Conservation (phyloP, 2,888 invertebrate species). For the Drosophila antonietae region DNA sequence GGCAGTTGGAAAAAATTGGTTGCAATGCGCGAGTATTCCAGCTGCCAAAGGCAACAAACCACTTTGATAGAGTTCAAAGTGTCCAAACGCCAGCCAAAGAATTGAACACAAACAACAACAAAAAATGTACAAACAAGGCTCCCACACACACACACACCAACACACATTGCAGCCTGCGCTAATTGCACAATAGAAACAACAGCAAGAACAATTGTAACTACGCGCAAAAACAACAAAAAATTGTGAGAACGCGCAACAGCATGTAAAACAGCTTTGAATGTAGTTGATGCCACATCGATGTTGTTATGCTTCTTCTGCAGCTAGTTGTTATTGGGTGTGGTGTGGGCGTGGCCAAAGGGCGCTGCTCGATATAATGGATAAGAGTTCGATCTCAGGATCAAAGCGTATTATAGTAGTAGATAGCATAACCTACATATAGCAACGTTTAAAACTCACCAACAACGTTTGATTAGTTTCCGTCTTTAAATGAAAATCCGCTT, state of each 20-base stretch:
- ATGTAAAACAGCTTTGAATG: constrained; percentile 67
- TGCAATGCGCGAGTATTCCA: constrained; percentile 39
- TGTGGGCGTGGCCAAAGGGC: not conserved
- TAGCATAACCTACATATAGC: not conserved
- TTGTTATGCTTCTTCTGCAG: constrained; percentile 17
- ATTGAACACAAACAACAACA: constrained; percentile 18
- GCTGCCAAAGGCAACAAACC: constrained; percentile 63
- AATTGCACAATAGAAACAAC: constrained; percentile 67
- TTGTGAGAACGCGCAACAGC: constrained; percentile 65
- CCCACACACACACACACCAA: constrained; percentile 3
- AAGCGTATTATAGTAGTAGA: not conserved
- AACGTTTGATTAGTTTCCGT: not conserved
- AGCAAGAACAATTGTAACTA: constrained; percentile 30
- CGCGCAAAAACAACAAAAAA: constrained; percentile 47
- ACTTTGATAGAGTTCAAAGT: constrained; percentile 74
- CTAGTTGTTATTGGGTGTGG: not conserved
- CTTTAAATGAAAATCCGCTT: constrained; percentile 19
- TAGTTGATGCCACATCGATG: constrained; percentile 32
- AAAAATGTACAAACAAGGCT: constrained; percentile 39
- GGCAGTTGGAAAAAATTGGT: constrained; percentile 3
- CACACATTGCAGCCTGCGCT: constrained; percentile 48
- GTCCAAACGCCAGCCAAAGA: constrained; percentile 58
- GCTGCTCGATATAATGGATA: not conserved
- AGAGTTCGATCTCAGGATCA: not conserved
- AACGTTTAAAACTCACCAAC: not conserved